phyloP scores from a whole-genome alignment of 2,888 invertebrate genomes.

The Andrena marginata region DNA sequence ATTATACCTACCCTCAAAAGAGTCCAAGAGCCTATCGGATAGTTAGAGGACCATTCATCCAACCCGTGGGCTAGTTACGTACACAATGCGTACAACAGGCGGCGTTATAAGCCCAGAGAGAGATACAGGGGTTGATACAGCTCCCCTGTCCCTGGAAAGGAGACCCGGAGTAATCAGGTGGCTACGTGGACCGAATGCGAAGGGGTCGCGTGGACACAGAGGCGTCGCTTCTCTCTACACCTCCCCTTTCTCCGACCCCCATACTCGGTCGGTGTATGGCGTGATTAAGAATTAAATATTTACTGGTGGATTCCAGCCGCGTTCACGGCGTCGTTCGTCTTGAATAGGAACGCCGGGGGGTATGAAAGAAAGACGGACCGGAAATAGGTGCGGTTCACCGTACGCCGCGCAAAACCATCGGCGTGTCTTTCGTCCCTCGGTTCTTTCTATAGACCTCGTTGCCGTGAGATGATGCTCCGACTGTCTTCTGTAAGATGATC shows the following conservation, averaged over 20 bases:
- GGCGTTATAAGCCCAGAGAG: background rate
- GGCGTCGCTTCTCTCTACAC: background rate
- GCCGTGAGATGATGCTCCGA: slow-evolving; percentile 5
- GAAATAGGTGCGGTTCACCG: slow-evolving; percentile 48
- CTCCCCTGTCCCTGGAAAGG: background rate
- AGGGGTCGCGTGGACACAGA: background rate
- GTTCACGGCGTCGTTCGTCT: slow-evolving; percentile 33
- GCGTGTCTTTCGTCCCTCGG: slow-evolving; percentile 14
- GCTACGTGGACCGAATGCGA: slow-evolving; percentile 19
- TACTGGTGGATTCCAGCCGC: slow-evolving; percentile 45
- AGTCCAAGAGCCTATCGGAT: slow-evolving; percentile 24
- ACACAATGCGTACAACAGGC: slow-evolving; percentile 29
- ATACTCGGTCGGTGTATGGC: slow-evolving; percentile 26
- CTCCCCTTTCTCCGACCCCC: slow-evolving; percentile 22
- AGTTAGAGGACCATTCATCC: slow-evolving; percentile 43
- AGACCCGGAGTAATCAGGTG: slow-evolving; percentile 48
- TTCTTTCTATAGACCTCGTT: slow-evolving; percentile 18
- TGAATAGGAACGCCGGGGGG: slow-evolving; percentile 56
- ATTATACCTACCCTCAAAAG: slow-evolving; percentile 42
- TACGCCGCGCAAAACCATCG: slow-evolving; percentile 34
- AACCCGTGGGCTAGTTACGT: slow-evolving; percentile 12
- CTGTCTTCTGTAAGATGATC: slow-evolving; percentile 45
- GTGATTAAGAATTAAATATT: slow-evolving; percentile 74
- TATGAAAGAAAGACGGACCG: slow-evolving; percentile 41
- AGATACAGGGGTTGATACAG: slow-evolving; percentile 42